phyloP scores from a whole-genome alignment of 1,140 invertebrate species.

The Listronotus bonariensis region DNA sequence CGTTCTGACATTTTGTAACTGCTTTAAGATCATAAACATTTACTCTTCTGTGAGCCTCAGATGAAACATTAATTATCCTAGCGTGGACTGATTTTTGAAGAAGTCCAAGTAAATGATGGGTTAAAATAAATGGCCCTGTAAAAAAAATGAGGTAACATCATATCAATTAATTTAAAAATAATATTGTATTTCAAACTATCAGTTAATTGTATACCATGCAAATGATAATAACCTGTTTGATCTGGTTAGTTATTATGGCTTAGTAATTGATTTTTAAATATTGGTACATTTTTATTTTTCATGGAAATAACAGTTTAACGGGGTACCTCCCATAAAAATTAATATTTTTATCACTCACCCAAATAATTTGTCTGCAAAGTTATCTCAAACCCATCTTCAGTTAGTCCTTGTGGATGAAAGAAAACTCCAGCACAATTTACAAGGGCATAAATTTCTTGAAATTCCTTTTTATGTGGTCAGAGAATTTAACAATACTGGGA shows the following conservation, averaged over 20 bases:
- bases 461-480: conserved; percentile 44
- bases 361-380: conserved; percentile 70
- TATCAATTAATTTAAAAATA: no score
- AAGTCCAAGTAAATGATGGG: conserved; percentile 47
- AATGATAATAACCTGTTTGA: no score
- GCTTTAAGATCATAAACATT: conserved; percentile 51
- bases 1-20: conserved; percentile 46
- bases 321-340: conserved; percentile 1
- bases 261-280: no score
- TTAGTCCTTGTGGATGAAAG: conserved; percentile 59
- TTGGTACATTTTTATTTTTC: no score
- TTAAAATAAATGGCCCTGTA: conserved; percentile 53
- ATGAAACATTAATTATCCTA: conserved; percentile 52
- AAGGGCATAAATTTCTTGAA: conserved; percentile 55
- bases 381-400: conserved; percentile 63
- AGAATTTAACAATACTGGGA: conserved; percentile 49
- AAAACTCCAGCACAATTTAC: conserved; percentile 70
- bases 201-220: no score
- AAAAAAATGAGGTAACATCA: conserved; percentile 7
- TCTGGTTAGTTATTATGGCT: no score
- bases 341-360: conserved; percentile 39
- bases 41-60: conserved; percentile 50
- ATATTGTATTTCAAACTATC: no score
- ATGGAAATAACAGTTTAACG: no score
- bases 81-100: conserved; percentile 45